These are phyloP conservation scores for Acanthis flammea DNA, from an alignment of 2,797 vertebrate species.

Conservation along the genomic window DNA sequence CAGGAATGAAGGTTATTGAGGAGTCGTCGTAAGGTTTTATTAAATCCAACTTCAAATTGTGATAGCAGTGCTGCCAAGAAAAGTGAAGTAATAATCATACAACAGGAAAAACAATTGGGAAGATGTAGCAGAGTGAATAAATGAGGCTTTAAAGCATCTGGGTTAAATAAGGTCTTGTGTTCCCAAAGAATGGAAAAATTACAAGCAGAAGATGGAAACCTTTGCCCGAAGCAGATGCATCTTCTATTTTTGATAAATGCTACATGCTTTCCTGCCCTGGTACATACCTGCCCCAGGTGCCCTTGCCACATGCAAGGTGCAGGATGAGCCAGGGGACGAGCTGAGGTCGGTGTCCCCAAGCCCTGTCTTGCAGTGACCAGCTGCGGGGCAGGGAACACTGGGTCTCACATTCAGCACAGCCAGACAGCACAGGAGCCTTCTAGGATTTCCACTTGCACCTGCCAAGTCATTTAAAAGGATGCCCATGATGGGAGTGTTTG, in stretches of 20 bases:
- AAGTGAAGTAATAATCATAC: neutral
- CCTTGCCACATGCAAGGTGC: neutral
- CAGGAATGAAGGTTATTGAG: neutral
- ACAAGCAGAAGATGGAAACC: neutral
- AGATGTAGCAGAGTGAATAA: neutral
- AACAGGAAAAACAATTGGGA: neutral
- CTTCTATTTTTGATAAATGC: neutral
- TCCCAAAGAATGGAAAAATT: neutral
- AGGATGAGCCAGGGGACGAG: neutral
- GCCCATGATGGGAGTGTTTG: neutral
- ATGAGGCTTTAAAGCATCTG: neutral
- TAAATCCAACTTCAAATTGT: neutral
- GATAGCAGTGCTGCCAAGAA: neutral
- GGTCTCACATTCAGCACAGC: neutral
- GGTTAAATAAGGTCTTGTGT: neutral
- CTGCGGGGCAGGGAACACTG: neutral
- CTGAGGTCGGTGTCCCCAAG: neutral
- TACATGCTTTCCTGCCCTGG: fast-evolving
- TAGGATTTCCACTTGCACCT: neutral
- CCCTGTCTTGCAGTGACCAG: neutral
- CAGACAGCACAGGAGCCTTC: neutral
- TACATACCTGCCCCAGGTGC: fast-evolving
- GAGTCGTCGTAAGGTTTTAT: fast-evolving
- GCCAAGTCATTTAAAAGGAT: neutral
- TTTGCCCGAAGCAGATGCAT: neutral